Conservation (phyloP, 2,888 invertebrate genomes). For the Pyrochroa serraticornis region DNA sequence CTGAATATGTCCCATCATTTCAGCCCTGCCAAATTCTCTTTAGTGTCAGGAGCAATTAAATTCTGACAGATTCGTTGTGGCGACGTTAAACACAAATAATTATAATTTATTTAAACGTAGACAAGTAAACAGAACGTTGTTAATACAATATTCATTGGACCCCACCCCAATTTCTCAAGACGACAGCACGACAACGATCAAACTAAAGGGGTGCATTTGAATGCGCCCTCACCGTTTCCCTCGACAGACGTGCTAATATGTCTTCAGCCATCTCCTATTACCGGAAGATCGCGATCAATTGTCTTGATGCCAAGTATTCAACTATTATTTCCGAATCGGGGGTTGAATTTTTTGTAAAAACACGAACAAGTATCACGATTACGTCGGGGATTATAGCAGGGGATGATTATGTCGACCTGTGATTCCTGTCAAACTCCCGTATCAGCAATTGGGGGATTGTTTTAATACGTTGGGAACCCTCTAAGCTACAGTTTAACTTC, state of each 20-base stretch:
- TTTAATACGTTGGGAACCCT: conserved; percentile 5
- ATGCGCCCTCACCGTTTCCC: conserved; percentile 22
- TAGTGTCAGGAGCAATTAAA: too few relatives aligned
- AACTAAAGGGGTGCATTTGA: conserved; percentile 30
- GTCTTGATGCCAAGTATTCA: not conserved
- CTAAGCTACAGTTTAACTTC: conserved; percentile 42
- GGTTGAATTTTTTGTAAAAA: too few relatives aligned
- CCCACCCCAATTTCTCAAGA: conserved; percentile 24
- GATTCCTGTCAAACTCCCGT: conserved; percentile 20
- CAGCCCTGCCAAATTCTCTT: too few relatives aligned
- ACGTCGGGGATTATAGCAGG: conserved; percentile 53
- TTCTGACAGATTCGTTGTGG: too few relatives aligned
- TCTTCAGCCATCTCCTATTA: conserved; percentile 20
- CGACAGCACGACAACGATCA: conserved; percentile 24
- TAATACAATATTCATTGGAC: conserved; percentile 27
- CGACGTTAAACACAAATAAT: too few relatives aligned
- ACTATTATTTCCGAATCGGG: too few relatives aligned
- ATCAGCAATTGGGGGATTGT: conserved; percentile 11
- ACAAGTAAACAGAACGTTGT: conserved; percentile 6
- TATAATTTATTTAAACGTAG: not conserved
- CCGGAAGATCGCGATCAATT: conserved; percentile 18
- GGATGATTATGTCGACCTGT: conserved; percentile 1
- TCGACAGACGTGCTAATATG: conserved; percentile 22
- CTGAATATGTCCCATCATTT: too few relatives aligned
- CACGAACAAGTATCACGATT: conserved; percentile 71